phyloP scores from a whole-genome alignment of 2,888 invertebrate species.

The Callyntrura sp. region DNA sequence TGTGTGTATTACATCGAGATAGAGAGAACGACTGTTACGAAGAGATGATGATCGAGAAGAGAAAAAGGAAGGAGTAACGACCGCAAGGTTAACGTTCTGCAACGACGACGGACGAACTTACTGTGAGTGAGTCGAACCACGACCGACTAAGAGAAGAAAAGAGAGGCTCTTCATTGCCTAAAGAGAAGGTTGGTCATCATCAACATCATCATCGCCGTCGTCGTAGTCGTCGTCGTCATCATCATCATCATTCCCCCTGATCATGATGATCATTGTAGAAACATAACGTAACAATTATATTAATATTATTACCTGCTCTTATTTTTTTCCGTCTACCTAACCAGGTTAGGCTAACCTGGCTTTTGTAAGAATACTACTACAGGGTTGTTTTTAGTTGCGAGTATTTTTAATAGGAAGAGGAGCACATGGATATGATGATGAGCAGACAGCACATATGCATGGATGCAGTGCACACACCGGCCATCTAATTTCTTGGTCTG shows the following conservation, averaged over 20 bases:
- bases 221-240: not conserved
- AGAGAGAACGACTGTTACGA: conserved; percentile 23
- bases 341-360: conserved; percentile 12
- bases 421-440: conserved; percentile 36
- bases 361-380: conserved; percentile 36
- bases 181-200: conserved; percentile 39
- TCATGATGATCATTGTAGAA: not conserved
- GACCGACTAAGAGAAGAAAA: conserved; percentile 65
- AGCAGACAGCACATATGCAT: not conserved
- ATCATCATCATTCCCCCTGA: too few relatives aligned
- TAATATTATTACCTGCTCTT: conserved; percentile 31
- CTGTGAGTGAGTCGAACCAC: conserved; percentile 74
- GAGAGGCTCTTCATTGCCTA: conserved; percentile 47
- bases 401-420: not conserved
- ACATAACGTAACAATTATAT: conserved; percentile 37
- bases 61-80: conserved; percentile 80
- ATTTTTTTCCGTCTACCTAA: conserved; percentile 24
- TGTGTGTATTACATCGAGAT: not conserved
- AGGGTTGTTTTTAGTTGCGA: conserved; percentile 9
- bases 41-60: conserved; percentile 28
- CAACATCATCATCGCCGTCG: not conserved
- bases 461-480: conserved; percentile 1
- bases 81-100: conserved; percentile 82
- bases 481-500: not conserved
- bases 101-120: conserved; percentile 65